Conservation (phyloP, 2,888 invertebrate genomes). For the Zele albiditarsus region DNA sequence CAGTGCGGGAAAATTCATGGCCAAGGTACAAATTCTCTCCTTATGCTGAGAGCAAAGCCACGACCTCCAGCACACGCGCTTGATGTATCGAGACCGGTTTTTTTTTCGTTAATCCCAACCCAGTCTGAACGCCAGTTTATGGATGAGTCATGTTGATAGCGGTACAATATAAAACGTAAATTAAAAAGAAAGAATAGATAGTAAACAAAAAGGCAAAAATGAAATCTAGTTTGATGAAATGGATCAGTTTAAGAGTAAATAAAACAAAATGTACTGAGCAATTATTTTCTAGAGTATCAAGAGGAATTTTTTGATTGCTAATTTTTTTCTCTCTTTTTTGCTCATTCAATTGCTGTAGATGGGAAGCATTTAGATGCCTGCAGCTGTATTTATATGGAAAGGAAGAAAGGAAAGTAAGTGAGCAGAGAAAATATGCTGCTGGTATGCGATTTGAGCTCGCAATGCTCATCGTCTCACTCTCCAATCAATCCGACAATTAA, state of each 20-base stretch:
- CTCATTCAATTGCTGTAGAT: slow-evolving; percentile 8
- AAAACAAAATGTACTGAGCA: background rate
- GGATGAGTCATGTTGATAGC: slow-evolving; percentile 34
- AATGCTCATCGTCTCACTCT: background rate
- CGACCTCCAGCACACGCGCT: slow-evolving; percentile 41
- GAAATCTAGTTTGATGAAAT: background rate
- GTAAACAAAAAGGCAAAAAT: background rate
- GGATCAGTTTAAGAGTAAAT: background rate
- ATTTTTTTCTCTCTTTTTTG: background rate
- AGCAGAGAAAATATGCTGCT: slow-evolving; percentile 45
- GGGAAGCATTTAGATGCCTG: slow-evolving; percentile 6
- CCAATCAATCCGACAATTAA: background rate
- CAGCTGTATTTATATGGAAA: slow-evolving; percentile 43
- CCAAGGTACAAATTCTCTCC: slow-evolving; percentile 31
- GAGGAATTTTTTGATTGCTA: background rate
- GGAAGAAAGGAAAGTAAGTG: slow-evolving; percentile 50
- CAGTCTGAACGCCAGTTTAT: background rate
- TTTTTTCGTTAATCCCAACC: slow-evolving; percentile 30
- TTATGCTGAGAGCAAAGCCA: slow-evolving; percentile 28
- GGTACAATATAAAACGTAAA: slow-evolving; percentile 18
- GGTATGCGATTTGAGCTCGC: background rate
- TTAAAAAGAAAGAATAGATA: background rate
- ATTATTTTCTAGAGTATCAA: background rate
- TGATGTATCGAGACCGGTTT: slow-evolving; percentile 50
- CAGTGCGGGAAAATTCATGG: slow-evolving; percentile 27